Evolutionary conservation across 2,113 vertebrate genomes (phyloP).

Genomic region (Choloepus hoffmanni): DNA sequence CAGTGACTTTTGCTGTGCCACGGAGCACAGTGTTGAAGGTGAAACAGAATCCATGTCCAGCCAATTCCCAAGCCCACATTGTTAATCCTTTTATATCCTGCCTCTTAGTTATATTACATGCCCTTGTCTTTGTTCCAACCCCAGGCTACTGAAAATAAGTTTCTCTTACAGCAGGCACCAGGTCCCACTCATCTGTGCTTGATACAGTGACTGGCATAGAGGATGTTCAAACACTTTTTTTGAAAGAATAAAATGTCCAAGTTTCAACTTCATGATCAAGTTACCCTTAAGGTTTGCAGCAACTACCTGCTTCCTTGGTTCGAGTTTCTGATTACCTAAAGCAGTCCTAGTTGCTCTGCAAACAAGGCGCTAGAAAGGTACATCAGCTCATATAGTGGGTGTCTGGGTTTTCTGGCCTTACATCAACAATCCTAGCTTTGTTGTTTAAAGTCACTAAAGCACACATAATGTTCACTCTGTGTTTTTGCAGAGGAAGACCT

Average conservation of each 20-base stretch:
- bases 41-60: not conserved
- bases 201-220: not conserved
- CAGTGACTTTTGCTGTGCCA: not conserved
- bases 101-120: not conserved
- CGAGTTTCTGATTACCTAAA: not conserved
- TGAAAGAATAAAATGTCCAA: not conserved
- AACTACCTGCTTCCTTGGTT: not conserved
- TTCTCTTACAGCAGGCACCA: not conserved
- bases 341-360: not conserved
- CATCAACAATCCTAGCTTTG: not conserved
- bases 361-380: not conserved
- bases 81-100: not conserved
- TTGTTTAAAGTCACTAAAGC: not conserved
- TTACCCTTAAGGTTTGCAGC: not conserved
- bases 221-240: not conserved
- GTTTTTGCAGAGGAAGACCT: constrained; percentile 8
- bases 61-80: not conserved
- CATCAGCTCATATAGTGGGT: not conserved
- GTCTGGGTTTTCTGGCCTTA: not conserved
- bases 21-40: not conserved
- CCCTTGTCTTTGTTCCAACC: not conserved
- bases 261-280: not conserved
- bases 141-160: not conserved
- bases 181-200: not conserved
- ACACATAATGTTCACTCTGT: not conserved